These are phyloP conservation scores for Gortyna flavago DNA, from an alignment of 2,888 invertebrate species.

Conservation along the genomic window DNA sequence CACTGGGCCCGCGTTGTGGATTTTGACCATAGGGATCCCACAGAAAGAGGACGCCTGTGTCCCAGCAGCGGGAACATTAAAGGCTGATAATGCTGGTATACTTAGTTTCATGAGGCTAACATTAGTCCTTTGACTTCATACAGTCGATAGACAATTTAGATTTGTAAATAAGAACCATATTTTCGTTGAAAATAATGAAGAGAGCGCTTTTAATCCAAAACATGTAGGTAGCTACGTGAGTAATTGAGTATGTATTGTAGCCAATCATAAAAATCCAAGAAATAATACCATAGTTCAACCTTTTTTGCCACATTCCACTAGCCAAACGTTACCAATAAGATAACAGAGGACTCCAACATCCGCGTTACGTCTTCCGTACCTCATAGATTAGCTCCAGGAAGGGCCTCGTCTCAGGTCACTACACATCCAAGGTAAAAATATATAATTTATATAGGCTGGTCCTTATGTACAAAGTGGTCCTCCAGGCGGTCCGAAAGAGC, in stretches of 20 bases:
- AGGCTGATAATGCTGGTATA: too few relatives aligned
- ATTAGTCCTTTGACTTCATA: not conserved
- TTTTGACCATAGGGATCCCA: not conserved
- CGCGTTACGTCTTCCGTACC: constrained; percentile 44
- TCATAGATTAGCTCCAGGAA: constrained; percentile 62
- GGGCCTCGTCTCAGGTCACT: constrained; percentile 56
- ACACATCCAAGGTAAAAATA: constrained; percentile 60
- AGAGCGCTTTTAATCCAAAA: not conserved
- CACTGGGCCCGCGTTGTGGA: not conserved
- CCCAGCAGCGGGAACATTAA: too few relatives aligned
- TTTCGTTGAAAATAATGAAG: not conserved
- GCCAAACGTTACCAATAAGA: constrained; percentile 14
- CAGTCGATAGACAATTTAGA: not conserved
- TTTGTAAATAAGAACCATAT: not conserved
- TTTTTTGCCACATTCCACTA: not conserved
- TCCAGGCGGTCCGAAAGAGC: constrained; percentile 67
- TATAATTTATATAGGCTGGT: constrained; percentile 59
- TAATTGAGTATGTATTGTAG: not conserved
- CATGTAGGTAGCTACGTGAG: not conserved
- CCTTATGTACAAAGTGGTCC: constrained; percentile 57
- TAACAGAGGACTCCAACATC: constrained; percentile 23
- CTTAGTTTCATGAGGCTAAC: not conserved
- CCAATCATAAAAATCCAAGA: constrained; percentile 10
- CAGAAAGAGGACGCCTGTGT: not conserved
- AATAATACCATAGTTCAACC: not conserved